Base-by-base conservation (phyloP, 2,797 vertebrate species). In the Liparis tanakae region DNA sequence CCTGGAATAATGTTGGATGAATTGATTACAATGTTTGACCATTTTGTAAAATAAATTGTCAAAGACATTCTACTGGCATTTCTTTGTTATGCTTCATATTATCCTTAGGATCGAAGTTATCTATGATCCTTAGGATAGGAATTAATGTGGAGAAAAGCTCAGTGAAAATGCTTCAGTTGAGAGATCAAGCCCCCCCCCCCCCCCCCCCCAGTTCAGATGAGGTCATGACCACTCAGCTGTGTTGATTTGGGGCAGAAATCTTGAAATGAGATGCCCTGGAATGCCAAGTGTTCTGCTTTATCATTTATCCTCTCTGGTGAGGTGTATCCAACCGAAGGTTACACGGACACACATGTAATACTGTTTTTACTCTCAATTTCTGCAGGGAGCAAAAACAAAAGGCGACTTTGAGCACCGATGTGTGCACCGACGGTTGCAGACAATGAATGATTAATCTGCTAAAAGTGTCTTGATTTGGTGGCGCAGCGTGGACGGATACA, bases 221-320 rank as follows among this genome's bases (percentile, higher is more conserved):
- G 80, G 71, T 82, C 51, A 34, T 10, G 68, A 70, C 69, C 43
- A 57, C 44, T 77, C 5, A 71, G 67, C 60, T 25, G 65, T 71
- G 77, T 53, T 70, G 59, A 71, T 80, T 48, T 44, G 63, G 53
- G 62, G 56, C 62, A 58, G 67, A 34, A 25, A 50, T 82, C 70
- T 85, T 81, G 78, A 74, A 79, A 83, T 79, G 25, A 78, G 67
- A 80, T 75, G 72, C 75, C 67, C 74, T 70, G 60, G 41, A 71
- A 55, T 30, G 25, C 25, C 53, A 65, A 36, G 72, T 72, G 65
- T 64, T 63, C 62, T n/a, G 63, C 56, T 55, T 75, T 58, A 63
- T 75, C 66, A 70, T 81, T 72, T 62, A 74, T 70, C 66, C 67
- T 72, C 59, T 81, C 70, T 57, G 60, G 53, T 51, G 72, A 75